Percentiles rank a stretch among this genome's conserved stretches.
These are phyloP conservation scores for Netelia fuscicornis DNA, from an alignment of 2,888 invertebrate species.

Conservation along the genomic window DNA sequence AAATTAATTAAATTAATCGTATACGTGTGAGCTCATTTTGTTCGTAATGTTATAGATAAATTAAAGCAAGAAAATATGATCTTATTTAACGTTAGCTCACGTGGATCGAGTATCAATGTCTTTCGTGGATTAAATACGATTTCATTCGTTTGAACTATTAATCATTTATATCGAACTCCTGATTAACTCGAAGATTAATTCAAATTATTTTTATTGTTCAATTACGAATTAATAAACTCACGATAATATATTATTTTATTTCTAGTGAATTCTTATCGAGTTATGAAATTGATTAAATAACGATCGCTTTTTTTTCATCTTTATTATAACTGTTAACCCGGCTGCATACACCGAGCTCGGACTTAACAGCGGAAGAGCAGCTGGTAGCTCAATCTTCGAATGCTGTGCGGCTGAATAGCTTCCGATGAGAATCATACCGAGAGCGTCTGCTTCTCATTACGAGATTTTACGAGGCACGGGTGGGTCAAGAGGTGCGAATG, in stretches of 20 bases:
- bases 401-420: slow-evolving; percentile 16
- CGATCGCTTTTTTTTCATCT: not conserved
- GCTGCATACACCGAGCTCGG: slow-evolving; percentile 10
- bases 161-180: too few species aligned
- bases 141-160: too few species aligned
- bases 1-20: not conserved
- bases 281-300: not conserved
- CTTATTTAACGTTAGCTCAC: too few species aligned
- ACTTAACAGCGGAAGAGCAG: slow-evolving; percentile 2
- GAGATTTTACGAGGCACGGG: slow-evolving; percentile 76
- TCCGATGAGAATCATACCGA: slow-evolving; percentile 30
- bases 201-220: too few species aligned
- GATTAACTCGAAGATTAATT: too few species aligned
- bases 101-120: too few species aligned
- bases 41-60: too few species aligned
- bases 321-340: not conserved
- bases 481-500: slow-evolving; percentile 81
- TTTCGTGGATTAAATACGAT: too few species aligned
- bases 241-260: not conserved
- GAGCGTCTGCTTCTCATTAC: slow-evolving; percentile 78
- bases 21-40: too few species aligned
- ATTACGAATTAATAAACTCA: not conserved
- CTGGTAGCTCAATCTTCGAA: slow-evolving; percentile 42
- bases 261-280: not conserved
- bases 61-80: too few species aligned